phyloP scores from a whole-genome alignment of 2,797 vertebrate genomes.

The Emys orbicularis region DNA sequence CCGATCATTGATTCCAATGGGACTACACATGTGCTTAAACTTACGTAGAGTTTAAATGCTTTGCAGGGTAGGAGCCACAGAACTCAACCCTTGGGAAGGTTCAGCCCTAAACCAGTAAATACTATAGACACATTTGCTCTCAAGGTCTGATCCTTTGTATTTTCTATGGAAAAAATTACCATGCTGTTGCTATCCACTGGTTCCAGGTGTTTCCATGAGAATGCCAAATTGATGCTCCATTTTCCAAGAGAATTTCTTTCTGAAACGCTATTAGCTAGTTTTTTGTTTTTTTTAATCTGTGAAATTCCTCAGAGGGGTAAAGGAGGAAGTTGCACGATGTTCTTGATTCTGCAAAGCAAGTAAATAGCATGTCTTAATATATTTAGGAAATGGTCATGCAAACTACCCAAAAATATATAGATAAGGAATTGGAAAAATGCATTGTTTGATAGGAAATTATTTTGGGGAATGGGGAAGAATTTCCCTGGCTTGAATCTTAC shows the following conservation, averaged over 20 bases:
- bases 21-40: background rate
- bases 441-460: background rate
- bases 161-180: constrained; percentile 11
- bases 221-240: constrained; percentile 20
- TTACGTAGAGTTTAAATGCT: background rate
- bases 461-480: background rate
- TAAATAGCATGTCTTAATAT: background rate
- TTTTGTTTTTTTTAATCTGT: constrained; percentile 54
- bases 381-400: background rate
- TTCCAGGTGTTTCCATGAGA: constrained; percentile 33
- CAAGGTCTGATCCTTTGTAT: background rate
- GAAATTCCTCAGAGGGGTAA: constrained; percentile 1
- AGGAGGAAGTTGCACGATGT: background rate
- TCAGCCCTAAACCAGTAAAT: background rate
- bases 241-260: constrained; percentile 24
- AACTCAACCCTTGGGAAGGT: fast-evolving
- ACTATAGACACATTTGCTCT: background rate
- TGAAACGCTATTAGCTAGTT: constrained; percentile 11
- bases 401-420: background rate
- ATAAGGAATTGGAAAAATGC: background rate
- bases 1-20: background rate
- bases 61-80: background rate
- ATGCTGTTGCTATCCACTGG: background rate
- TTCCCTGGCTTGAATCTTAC: background rate
- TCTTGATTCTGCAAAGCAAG: constrained; percentile 29